Evolutionary conservation across 2,888 invertebrate species (phyloP).

Genomic region (Adela reaumurella): DNA sequence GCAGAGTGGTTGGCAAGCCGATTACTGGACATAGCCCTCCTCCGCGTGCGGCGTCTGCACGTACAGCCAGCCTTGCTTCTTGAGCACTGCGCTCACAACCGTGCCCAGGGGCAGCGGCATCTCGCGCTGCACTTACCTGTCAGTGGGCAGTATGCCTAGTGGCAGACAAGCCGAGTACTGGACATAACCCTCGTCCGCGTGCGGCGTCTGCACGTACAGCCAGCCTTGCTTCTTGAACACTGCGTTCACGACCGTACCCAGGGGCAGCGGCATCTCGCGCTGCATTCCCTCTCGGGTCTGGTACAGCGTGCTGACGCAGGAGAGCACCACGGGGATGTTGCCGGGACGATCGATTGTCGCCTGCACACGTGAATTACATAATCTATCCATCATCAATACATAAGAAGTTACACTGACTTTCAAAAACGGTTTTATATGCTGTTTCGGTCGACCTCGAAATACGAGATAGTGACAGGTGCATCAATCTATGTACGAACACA

Average conservation of each 20-base stretch:
- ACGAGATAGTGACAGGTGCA: too few species aligned
- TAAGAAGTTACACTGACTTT: too few species aligned
- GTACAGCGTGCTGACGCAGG: slow-evolving; percentile 69
- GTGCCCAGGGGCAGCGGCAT: slow-evolving; percentile 73
- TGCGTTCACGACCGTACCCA: slow-evolving; percentile 84
- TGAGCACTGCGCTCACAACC: slow-evolving; percentile 83
- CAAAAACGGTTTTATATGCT: too few species aligned
- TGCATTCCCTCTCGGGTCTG: slow-evolving; percentile 69
- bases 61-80: slow-evolving; percentile 80
- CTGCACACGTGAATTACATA: slow-evolving; percentile 27
- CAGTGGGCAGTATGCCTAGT: slow-evolving; percentile 66
- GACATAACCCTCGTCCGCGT: slow-evolving; percentile 80
- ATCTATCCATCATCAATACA: too few species aligned
- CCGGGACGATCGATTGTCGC: slow-evolving; percentile 78
- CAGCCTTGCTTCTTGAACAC: slow-evolving; percentile 82
- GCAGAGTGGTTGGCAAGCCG: slow-evolving; percentile 73
- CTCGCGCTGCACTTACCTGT: slow-evolving; percentile 50
- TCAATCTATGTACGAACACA: too few species aligned
- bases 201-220: slow-evolving; percentile 83
- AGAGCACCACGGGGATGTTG: slow-evolving; percentile 80
- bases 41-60: slow-evolving; percentile 83
- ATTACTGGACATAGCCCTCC: slow-evolving; percentile 77
- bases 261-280: slow-evolving; percentile 64
- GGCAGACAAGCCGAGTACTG: slow-evolving; percentile 74
- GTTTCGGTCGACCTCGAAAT: too few species aligned